phyloP scores from a whole-genome alignment of 1,140 invertebrate genomes.

The Drosophila novamexicana region DNA sequence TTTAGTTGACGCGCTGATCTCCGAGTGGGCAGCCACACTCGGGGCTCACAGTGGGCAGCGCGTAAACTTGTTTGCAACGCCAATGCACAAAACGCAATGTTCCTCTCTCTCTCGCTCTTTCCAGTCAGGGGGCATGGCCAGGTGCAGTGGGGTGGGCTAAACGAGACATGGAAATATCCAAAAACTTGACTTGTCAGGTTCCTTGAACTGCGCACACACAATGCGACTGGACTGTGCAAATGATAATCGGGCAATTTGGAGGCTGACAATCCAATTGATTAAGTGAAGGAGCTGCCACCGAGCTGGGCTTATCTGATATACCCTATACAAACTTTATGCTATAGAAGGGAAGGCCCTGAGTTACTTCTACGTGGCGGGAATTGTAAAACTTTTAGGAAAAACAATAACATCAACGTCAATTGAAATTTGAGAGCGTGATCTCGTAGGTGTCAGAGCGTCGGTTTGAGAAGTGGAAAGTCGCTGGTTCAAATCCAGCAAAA shows the following conservation, averaged over 20 bases:
- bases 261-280: constrained; percentile 71
- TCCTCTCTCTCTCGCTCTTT: too few species aligned
- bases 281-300: constrained; percentile 45
- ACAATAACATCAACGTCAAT: too few species aligned
- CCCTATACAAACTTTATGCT: constrained; percentile 6
- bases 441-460: too few species aligned
- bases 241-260: constrained; percentile 48
- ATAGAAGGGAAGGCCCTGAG: too few species aligned
- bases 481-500: too few species aligned
- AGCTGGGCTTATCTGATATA: constrained; percentile 10
- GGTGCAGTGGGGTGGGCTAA: neutral
- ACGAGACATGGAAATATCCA: neutral
- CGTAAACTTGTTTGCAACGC: constrained; percentile 60
- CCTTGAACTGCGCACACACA: constrained; percentile 44
- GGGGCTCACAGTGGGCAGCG: neutral
- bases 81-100: constrained; percentile 34
- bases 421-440: too few species aligned
- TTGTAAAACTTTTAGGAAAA: too few species aligned
- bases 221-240: constrained; percentile 9
- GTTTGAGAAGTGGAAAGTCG: too few species aligned
- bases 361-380: too few species aligned
- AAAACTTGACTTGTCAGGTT: constrained; percentile 34
- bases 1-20: constrained; percentile 49
- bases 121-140: neutral
- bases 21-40: constrained; percentile 50